These are phyloP conservation scores for Tupaia tana DNA, from an alignment of 2,113 vertebrate species.

Conservation along the genomic window DNA sequence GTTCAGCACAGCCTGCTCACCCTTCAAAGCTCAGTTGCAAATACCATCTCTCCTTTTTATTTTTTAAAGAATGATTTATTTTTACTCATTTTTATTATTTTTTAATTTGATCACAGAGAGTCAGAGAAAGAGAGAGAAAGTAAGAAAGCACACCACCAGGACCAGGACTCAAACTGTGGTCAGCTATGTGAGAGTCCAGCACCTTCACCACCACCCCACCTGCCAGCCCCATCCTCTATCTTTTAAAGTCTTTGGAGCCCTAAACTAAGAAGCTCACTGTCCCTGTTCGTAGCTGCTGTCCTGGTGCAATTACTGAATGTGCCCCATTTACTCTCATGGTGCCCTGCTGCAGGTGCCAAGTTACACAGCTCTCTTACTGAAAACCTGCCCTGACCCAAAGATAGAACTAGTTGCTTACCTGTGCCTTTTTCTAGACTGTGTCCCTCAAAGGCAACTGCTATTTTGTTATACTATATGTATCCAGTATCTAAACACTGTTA, in stretches of 20 bases:
- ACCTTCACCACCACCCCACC: no score
- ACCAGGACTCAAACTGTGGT: no score
- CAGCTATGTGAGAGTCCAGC: no score
- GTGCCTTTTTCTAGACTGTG: not conserved
- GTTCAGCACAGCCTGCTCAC: not conserved
- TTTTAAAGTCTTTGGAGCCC: not conserved
- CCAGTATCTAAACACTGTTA: not conserved
- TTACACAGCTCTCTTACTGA: not conserved
- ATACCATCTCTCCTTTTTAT: not conserved
- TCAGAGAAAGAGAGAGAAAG: no score
- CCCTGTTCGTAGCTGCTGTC: not conserved
- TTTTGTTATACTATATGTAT: not conserved
- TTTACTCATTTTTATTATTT: no score
- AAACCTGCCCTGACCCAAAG: slow-evolving; percentile 25
- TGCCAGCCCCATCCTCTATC: not conserved
- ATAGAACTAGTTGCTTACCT: not conserved
- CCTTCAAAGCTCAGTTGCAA: not conserved
- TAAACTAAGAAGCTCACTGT: not conserved
- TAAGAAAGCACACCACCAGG: no score
- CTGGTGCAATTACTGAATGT: not conserved
- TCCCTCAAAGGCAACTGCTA: not conserved
- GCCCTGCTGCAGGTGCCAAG: not conserved
- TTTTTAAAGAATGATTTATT: no score
- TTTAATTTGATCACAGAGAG: no score
- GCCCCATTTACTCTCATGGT: not conserved